phyloP scores from a whole-genome alignment of 2,888 invertebrate genomes.

The Drosophila yooni region DNA sequence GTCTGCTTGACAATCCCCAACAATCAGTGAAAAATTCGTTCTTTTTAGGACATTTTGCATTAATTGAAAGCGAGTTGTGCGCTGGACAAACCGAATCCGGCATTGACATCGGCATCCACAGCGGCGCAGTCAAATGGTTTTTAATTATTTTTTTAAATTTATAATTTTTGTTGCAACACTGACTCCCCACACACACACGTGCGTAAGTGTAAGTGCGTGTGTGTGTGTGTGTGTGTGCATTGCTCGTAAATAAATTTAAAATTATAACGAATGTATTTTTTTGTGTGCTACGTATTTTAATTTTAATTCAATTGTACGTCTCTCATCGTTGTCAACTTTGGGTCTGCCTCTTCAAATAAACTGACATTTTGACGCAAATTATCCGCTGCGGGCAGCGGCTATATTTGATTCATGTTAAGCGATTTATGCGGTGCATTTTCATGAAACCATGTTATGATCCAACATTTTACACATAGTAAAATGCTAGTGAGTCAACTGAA shows the following conservation, averaged over 20 bases:
- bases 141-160: slow-evolving; percentile 79
- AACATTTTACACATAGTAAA: neutral
- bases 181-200: neutral
- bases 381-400: slow-evolving; percentile 60
- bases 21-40: slow-evolving; percentile 75
- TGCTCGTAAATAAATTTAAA: slow-evolving; percentile 66
- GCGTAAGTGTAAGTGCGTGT: neutral
- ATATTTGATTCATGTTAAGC: slow-evolving; percentile 44
- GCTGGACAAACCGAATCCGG: slow-evolving; percentile 39
- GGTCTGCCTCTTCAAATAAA: slow-evolving; percentile 68
- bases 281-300: slow-evolving; percentile 69
- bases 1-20: slow-evolving; percentile 67
- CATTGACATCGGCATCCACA: slow-evolving; percentile 32
- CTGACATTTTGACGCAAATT: slow-evolving; percentile 78
- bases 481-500: neutral
- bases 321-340: slow-evolving; percentile 50
- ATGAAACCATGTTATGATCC: neutral
- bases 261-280: slow-evolving; percentile 58
- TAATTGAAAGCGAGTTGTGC: slow-evolving; percentile 71
- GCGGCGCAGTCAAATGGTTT: slow-evolving; percentile 62
- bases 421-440: neutral
- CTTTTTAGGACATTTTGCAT: slow-evolving; percentile 77
- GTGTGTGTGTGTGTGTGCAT: slow-evolving; percentile 4
- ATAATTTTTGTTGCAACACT: slow-evolving; percentile 64
- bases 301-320: slow-evolving; percentile 80